Evolutionary conservation across 2,888 invertebrate species (phyloP).

Genomic region (Stramonita haemastoma): DNA sequence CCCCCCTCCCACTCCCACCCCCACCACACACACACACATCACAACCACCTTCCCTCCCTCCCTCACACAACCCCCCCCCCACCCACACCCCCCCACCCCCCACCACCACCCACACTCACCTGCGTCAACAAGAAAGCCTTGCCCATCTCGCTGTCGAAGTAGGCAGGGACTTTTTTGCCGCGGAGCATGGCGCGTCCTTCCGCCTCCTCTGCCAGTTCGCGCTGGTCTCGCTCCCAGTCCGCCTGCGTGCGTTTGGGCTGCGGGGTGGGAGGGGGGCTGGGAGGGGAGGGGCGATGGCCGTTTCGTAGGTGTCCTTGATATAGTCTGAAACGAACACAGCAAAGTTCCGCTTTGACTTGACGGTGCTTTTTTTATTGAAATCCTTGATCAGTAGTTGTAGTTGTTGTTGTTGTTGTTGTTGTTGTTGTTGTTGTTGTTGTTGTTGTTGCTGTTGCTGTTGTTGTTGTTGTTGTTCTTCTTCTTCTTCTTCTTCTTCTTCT

Average conservation of each 20-base stretch:
- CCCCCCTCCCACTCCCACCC: background rate
- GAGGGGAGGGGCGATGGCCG: slow-evolving; percentile 65
- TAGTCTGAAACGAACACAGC: slow-evolving; percentile 55
- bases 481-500: too few relatives aligned
- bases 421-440: too few relatives aligned
- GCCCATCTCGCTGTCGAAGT: slow-evolving; percentile 76
- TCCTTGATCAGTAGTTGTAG: too few relatives aligned
- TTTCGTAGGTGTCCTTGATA: slow-evolving; percentile 72
- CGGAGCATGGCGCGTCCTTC: slow-evolving; percentile 65
- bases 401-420: too few relatives aligned
- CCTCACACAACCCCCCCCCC: background rate
- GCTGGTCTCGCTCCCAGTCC: slow-evolving; percentile 73
- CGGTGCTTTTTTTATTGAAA: too few relatives aligned
- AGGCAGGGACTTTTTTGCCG: slow-evolving; percentile 69
- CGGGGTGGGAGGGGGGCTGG: slow-evolving; percentile 72
- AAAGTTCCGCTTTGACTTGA: background rate
- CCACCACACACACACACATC: background rate
- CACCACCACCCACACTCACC: slow-evolving; percentile 57
- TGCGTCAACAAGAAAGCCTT: slow-evolving; percentile 73
- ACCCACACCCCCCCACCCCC: too few relatives aligned
- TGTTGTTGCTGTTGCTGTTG: too few relatives aligned
- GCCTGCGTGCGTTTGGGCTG: slow-evolving; percentile 70
- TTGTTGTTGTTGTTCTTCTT: too few relatives aligned
- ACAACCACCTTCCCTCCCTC: background rate
- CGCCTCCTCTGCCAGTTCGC: slow-evolving; percentile 70